phyloP scores from a whole-genome alignment of 2,113 vertebrate species.

The Salminus brasiliensis region DNA sequence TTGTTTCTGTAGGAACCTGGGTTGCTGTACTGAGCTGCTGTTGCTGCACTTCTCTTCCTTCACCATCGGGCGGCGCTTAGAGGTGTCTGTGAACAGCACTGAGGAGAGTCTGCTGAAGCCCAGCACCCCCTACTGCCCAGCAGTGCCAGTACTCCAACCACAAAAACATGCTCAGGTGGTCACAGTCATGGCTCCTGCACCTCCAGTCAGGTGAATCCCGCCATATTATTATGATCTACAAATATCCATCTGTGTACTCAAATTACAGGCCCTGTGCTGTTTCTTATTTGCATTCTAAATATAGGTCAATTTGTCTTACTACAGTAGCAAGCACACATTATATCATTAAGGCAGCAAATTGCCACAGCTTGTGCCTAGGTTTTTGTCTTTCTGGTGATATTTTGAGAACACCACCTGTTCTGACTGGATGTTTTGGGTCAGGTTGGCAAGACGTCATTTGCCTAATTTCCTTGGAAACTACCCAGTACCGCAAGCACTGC shows the following conservation, averaged over 20 bases:
- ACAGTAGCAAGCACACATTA: background rate
- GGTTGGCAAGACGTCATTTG: conserved; percentile 49
- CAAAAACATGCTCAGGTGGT: conserved; percentile 49
- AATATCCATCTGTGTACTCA: background rate
- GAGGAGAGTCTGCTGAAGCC: conserved; percentile 81
- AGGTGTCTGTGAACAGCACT: conserved; percentile 76
- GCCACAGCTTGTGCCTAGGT: background rate
- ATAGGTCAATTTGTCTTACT: background rate
- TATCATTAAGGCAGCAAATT: background rate
- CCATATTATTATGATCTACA: no score
- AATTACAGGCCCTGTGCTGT: background rate
- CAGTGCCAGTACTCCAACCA: background rate
- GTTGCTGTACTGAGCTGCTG: conserved; percentile 85
- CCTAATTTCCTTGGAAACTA: conserved; percentile 58
- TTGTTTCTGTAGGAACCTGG: conserved; percentile 75
- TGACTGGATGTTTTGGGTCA: background rate
- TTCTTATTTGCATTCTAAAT: background rate
- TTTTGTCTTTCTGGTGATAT: background rate
- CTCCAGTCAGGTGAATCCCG: conserved; percentile 44
- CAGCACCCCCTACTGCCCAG: conserved; percentile 55
- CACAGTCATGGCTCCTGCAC: conserved; percentile 62
- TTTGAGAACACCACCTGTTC: background rate
- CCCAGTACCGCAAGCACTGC: conserved; percentile 55
- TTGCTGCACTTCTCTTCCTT: conserved; percentile 87
- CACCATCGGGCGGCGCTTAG: conserved; percentile 82